Evolutionary conservation across 1,140 invertebrate genomes (phyloP), one percentile per base, ranked within the genome.

Genomic region (Choristoneura fumiferana): DNA sequence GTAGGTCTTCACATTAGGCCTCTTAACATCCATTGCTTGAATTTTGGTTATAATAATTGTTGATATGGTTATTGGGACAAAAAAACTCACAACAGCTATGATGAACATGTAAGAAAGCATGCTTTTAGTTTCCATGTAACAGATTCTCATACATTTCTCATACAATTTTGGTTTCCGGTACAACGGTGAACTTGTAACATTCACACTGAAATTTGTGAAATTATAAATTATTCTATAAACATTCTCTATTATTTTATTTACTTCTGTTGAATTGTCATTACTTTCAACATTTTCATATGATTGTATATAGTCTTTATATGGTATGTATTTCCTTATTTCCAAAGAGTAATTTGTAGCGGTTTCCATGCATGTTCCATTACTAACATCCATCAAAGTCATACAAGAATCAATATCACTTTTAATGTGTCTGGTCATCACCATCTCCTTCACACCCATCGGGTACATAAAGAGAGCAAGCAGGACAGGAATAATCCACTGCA

Each of bases 21-120:
- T 79, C 37, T 78, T 84, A 4, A 83, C 57, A 55, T 82, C 60
- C 67, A 79, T 79, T 4, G 71, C 39, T 63, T 86, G 73, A 60
- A 88, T 83, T 72, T 81, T 88, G n/a, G 82, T 84, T 55, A 89
- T 65, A 45, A 89, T 81, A 13, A 78, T 55, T 33, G 72, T 75
- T 36, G 82, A 86, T 57, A 88, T 74, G 40, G 81, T 82, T 14
- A 89, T 81, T 10, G 87, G 84, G 17, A 89, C 63, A 63, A 89
- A 87, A 39, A 82, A 89, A 63, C 76, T 76, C n/a, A 85, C 40
- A 60, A 87, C 61, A 8, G 73, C 64, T 15, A 87, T 39, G 4
- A 74, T 37, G 60, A 89, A 84, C 67, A 89, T 80, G 35, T 88
- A 87, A 9, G 81, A 15, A 17, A 84, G 58, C 34, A 89, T 60